These are phyloP conservation scores for Xiphorhynchus elegans DNA, from an alignment of 2,113 vertebrate genomes.

Conservation along the genomic window DNA sequence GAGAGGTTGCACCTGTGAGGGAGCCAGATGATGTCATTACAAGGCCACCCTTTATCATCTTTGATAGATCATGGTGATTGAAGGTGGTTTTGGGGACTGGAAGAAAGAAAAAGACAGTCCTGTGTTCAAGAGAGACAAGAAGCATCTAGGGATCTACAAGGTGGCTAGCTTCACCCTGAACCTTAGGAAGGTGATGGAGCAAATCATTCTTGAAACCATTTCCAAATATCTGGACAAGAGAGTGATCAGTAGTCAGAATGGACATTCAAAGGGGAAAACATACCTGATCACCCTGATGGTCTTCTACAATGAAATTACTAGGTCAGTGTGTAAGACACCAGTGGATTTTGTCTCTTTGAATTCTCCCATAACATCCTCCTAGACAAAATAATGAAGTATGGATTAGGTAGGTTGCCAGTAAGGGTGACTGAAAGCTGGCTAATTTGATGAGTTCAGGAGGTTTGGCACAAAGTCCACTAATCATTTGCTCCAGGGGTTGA, in stretches of 20 bases:
- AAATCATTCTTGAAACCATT: neutral
- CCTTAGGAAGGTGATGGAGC: too few species aligned
- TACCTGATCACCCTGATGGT: neutral
- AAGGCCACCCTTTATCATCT: neutral
- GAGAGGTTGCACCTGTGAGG: neutral
- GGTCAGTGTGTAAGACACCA: neutral
- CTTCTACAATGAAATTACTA: neutral
- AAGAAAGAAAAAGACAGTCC: neutral
- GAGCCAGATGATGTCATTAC: neutral
- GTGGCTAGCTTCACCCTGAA: neutral
- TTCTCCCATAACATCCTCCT: neutral
- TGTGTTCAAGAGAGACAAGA: neutral
- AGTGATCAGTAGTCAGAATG: neutral
- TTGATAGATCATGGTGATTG: neutral
- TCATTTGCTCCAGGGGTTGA: neutral
- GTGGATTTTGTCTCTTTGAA: neutral
- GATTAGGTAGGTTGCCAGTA: neutral
- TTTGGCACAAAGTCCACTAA: neutral
- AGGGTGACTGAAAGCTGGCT: neutral
- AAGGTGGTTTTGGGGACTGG: neutral
- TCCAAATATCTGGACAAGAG: neutral
- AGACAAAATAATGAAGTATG: neutral
- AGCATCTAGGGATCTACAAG: neutral
- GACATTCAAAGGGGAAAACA: neutral
- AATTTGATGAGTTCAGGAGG: neutral